Conservation (phyloP, 2,888 invertebrate species). For the Nezara viridula region DNA sequence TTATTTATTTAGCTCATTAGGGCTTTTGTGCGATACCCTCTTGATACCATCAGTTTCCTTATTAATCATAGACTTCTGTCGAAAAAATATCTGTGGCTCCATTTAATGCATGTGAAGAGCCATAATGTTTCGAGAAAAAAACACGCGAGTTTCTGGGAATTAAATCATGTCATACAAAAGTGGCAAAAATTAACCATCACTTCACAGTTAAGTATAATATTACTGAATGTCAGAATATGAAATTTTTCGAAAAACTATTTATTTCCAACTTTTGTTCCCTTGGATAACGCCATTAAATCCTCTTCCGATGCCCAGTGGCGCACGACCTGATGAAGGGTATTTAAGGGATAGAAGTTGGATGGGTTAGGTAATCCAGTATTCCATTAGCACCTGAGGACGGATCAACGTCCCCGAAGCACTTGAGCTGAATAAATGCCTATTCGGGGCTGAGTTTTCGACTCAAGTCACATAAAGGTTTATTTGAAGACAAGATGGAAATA, state of each 20-base stretch:
- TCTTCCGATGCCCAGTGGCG: neutral
- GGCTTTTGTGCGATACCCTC: no score
- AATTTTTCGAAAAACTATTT: neutral
- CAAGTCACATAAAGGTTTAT: neutral
- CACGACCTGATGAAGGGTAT: neutral
- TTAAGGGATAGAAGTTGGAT: slow-evolving; percentile 19
- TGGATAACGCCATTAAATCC: neutral
- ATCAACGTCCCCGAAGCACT: neutral
- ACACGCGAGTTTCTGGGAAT: no score
- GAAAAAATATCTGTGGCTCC: no score
- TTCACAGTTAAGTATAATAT: no score
- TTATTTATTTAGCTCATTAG: no score
- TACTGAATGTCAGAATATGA: neutral
- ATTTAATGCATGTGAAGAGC: no score
- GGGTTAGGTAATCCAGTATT: slow-evolving; percentile 8
- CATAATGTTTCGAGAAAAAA: no score
- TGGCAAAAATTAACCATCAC: no score
- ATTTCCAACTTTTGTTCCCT: neutral
- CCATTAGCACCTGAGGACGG: slow-evolving; percentile 21
- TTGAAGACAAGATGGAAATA: neutral
- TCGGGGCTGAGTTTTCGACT: neutral
- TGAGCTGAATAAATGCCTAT: slow-evolving; percentile 14
- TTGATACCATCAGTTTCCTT: no score
- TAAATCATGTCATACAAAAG: no score
- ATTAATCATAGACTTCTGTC: no score